Base-by-base conservation (phyloP, 2,888 invertebrate genomes). In the Orthosia cruda region DNA sequence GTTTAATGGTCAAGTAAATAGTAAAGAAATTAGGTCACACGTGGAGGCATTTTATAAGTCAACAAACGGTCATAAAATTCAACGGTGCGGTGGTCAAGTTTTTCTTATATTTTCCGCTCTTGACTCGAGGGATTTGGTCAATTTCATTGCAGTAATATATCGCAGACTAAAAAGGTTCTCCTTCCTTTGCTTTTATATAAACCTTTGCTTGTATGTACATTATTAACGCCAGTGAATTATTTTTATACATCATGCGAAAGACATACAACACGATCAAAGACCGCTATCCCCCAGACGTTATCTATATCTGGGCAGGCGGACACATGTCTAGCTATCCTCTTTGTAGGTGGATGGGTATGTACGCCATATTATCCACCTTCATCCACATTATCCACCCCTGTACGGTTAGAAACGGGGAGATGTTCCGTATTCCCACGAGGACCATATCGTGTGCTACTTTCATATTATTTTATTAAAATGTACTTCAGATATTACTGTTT, bases 381-480 rank as follows among this genome's bases (percentile, higher is more conserved):
- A 68, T 23, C 20, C 40, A 52, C 47, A 40, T 40, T 26, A 57
- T 61, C 40, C 49, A 58, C 32, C 20, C 20, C 55, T 18, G 52
- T 70, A 32, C 32, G 18, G 80, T 68, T 67, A 65, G n/a, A 57
- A 71, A 26, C 52, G 16, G 47, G 50, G 67, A 61, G 47, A 69
- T 66, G 62, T 69, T 57, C 20, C 15, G n/a, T 32, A 11, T 54
- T 63, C 81, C 69, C 81, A 32, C 15, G 81, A 71, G 69, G 16
- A 54, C 32, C 70, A 74, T 80, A 47, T 23, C 62, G 59, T 61
- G n/a, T 49, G 59, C 59, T 84, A 67, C 65, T 50, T 80, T 62
- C 81, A 66, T 62, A 49, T 61, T 71, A 71, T 75, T 74, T 69
- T 69, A 69, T 59, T 71, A 57, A 84, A 71, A 66, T 71, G 26